Conservation (phyloP, 2,888 invertebrate species). For the Auanema sp. region DNA sequence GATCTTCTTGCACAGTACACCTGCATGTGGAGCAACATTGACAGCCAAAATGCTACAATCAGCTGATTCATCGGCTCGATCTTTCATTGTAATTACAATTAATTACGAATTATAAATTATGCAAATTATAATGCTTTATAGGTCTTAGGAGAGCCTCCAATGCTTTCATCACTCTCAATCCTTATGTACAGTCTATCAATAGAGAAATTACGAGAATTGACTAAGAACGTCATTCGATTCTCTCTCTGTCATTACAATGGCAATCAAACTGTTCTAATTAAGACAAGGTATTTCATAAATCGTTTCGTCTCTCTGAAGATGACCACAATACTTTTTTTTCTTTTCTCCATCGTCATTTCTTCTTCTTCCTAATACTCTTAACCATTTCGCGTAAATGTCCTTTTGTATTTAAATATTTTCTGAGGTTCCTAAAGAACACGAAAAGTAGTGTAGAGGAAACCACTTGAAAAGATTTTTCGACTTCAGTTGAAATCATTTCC, state of each 20-base stretch:
- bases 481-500: too few relatives aligned
- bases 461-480: too few relatives aligned
- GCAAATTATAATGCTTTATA: slow-evolving; percentile 3
- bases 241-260: slow-evolving; percentile 29
- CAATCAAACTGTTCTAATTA: slow-evolving; percentile 29
- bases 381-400: too few relatives aligned
- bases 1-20: slow-evolving; percentile 24
- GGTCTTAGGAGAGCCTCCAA: slow-evolving; percentile 33
- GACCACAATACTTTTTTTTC: not conserved
- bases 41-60: slow-evolving; percentile 29
- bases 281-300: slow-evolving; percentile 19
- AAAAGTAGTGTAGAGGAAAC: too few relatives aligned
- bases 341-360: too few relatives aligned
- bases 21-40: slow-evolving; percentile 26
- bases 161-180: slow-evolving; percentile 22
- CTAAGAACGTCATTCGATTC: slow-evolving; percentile 21
- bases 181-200: slow-evolving; percentile 24
- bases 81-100: not conserved
- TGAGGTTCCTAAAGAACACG: too few relatives aligned
- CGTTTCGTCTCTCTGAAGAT: not conserved
- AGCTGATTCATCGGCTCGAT: slow-evolving; percentile 25
- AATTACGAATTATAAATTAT: too few relatives aligned
- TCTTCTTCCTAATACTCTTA: not conserved
- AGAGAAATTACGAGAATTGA: slow-evolving; percentile 27
- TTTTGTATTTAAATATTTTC: too few relatives aligned